Percentiles rank a stretch among this genome's conserved stretches.
phyloP scores from a whole-genome alignment of 2,888 invertebrate genomes.

The Caenorhabditis panamensis region DNA sequence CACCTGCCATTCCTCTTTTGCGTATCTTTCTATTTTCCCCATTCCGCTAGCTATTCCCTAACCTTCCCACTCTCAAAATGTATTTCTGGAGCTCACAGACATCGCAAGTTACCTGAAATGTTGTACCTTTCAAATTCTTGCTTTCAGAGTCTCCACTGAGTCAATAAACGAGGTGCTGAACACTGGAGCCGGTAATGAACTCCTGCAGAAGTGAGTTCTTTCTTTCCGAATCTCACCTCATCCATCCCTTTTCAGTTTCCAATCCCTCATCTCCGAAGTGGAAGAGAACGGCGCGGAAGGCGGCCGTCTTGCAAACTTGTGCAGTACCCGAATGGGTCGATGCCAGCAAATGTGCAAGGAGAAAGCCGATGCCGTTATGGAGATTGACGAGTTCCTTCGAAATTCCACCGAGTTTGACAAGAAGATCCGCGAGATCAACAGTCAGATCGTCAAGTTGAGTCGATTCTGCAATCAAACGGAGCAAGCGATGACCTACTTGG shows the following conservation, averaged over 20 bases:
- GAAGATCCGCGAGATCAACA: conserved; percentile 64
- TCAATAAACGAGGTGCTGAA: conserved; percentile 66
- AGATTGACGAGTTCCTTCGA: conserved; percentile 67
- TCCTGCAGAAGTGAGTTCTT: conserved; percentile 64
- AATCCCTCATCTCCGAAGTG: conserved; percentile 60
- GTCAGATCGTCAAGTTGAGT: conserved; percentile 62
- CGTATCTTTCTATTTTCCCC: conserved; percentile 3
- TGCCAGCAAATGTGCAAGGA: conserved; percentile 72
- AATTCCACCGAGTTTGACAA: conserved; percentile 63
- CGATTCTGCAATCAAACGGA: conserved; percentile 74
- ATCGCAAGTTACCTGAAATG: conserved; percentile 4
- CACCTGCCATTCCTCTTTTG: background rate
- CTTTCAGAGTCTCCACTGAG: conserved; percentile 60
- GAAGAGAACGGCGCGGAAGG: conserved; percentile 63
- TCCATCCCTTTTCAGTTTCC: conserved; percentile 59
- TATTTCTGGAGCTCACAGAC: conserved; percentile 38
- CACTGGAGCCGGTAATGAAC: conserved; percentile 66
- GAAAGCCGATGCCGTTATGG: conserved; percentile 66
- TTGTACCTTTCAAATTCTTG: background rate
- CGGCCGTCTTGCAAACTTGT: conserved; percentile 68
- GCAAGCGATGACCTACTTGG: conserved; percentile 71
- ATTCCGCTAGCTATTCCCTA: background rate
- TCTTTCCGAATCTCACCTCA: background rate
- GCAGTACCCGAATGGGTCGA: conserved; percentile 71
- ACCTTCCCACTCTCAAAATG: conserved; percentile 14